These are phyloP conservation scores for Sebastes fasciatus DNA, from an alignment of 2,113 vertebrate genomes.

Conservation along the genomic window DNA sequence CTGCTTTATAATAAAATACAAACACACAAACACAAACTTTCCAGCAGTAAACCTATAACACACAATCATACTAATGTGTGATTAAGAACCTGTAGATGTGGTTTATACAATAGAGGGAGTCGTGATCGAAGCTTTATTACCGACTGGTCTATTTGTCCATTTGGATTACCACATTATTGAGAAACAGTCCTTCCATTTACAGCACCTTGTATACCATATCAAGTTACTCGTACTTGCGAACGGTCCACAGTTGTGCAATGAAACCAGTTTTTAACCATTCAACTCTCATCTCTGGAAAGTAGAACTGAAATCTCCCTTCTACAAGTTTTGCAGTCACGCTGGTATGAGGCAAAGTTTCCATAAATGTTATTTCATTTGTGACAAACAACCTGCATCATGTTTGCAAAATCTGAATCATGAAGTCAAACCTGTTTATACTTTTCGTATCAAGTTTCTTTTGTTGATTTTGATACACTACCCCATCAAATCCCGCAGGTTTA, in stretches of 20 bases:
- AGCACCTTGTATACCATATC: neutral
- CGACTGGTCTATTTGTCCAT: neutral
- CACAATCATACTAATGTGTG: no score
- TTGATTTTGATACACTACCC: neutral
- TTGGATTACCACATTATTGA: neutral
- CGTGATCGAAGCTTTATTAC: neutral
- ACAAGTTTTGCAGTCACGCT: neutral
- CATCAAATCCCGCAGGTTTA: neutral
- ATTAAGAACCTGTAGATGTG: neutral
- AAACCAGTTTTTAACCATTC: slow-evolving; percentile 22
- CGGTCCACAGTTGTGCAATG: neutral
- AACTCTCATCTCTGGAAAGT: neutral
- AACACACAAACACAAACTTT: neutral
- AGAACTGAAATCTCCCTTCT: neutral
- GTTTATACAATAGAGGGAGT: neutral
- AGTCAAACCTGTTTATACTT: neutral
- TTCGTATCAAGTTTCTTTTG: neutral
- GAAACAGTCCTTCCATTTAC: neutral
- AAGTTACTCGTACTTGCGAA: neutral
- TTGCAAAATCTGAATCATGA: no score
- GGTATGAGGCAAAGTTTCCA: neutral
- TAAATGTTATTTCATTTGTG: neutral
- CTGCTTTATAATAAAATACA: neutral
- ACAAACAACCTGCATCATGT: neutral
- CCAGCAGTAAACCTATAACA: neutral